Conservation (phyloP, 2,113 vertebrate species). For the Cyprinus carpio region DNA sequence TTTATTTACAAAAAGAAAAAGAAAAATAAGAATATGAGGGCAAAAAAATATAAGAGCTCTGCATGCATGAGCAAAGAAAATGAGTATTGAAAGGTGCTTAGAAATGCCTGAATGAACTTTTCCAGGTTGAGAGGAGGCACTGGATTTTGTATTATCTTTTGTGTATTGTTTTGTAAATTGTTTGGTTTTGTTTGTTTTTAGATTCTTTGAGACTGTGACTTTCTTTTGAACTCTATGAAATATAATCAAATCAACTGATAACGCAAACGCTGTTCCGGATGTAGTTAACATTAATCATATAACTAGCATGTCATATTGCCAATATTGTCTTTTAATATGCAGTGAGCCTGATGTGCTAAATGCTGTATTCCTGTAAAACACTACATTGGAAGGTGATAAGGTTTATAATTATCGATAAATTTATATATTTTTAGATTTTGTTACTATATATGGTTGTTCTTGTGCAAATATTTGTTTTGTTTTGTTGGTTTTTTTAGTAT, state of each 20-base stretch:
- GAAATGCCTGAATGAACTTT: conserved; percentile 15
- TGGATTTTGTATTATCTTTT: conserved; percentile 19
- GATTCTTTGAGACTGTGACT: conserved; percentile 18
- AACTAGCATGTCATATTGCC: conserved; percentile 52
- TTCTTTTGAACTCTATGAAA: conserved; percentile 20
- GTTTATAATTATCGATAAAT: conserved; percentile 53
- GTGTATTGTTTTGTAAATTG: conserved; percentile 18
- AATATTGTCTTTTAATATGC: conserved; percentile 46
- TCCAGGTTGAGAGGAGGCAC: conserved; percentile 24
- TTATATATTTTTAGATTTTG: conserved; percentile 58
- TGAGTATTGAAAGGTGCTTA: conserved; percentile 36
- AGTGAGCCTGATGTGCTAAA: conserved; percentile 50
- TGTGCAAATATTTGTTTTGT: conserved; percentile 50
- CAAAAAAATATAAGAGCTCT: conserved; percentile 13
- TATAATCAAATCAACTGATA: conserved; percentile 29
- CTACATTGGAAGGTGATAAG: conserved; percentile 33
- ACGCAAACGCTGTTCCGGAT: conserved; percentile 23
- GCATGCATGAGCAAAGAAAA: conserved; percentile 41
- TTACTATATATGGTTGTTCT: conserved; percentile 52
- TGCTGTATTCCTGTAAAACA: conserved; percentile 50
- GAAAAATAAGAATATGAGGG: neutral
- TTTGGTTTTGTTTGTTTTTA: conserved; percentile 6
- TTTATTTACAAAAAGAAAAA: neutral
- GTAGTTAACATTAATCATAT: conserved; percentile 48
- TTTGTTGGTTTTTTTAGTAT: conserved; percentile 50